Conservation (phyloP, 2,888 invertebrate genomes). For the Labia minor region DNA sequence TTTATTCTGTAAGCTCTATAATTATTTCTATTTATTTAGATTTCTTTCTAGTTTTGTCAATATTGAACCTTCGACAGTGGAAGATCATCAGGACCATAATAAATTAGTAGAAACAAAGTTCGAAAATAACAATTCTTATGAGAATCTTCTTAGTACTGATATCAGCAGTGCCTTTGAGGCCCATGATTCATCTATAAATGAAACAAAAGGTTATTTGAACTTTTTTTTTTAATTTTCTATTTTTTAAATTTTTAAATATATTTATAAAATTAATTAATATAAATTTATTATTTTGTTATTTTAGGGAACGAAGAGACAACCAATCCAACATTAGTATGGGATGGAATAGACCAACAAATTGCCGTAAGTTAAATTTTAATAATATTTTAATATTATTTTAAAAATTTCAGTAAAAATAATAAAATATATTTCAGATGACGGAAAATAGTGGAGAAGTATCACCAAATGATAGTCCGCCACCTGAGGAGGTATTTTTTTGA, state of each 20-base stretch:
- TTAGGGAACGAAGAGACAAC: slow-evolving; percentile 16
- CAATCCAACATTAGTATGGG: slow-evolving; percentile 21
- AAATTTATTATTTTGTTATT: not conserved
- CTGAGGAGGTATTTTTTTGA: not conserved
- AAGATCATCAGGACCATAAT: slow-evolving; percentile 35
- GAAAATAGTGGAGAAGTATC: slow-evolving; percentile 18
- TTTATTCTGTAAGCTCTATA: slow-evolving; percentile 15
- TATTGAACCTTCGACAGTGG: slow-evolving; percentile 55
- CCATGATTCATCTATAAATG: not conserved
- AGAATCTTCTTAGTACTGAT: slow-evolving; percentile 21
- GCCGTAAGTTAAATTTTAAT: not conserved
- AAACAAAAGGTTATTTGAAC: not conserved
- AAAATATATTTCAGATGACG: slow-evolving; percentile 25
- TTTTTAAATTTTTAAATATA: not conserved
- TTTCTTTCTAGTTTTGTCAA: slow-evolving; percentile 30
- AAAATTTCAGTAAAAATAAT: no score
- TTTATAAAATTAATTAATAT: not conserved
- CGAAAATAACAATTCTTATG: slow-evolving; percentile 18
- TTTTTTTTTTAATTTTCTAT: no score
- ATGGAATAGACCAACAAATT: slow-evolving; percentile 15
- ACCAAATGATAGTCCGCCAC: not conserved
- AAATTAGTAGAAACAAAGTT: slow-evolving; percentile 16
- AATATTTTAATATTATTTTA: not conserved
- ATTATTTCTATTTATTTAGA: slow-evolving; percentile 24
- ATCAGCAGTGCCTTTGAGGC: not conserved